Evolutionary conservation across 37 sponge, comb jelly and placozoan genomes (phyloP), one percentile per base, ranked within the genome.

Genomic region (Dysidea cf. avara): DNA sequence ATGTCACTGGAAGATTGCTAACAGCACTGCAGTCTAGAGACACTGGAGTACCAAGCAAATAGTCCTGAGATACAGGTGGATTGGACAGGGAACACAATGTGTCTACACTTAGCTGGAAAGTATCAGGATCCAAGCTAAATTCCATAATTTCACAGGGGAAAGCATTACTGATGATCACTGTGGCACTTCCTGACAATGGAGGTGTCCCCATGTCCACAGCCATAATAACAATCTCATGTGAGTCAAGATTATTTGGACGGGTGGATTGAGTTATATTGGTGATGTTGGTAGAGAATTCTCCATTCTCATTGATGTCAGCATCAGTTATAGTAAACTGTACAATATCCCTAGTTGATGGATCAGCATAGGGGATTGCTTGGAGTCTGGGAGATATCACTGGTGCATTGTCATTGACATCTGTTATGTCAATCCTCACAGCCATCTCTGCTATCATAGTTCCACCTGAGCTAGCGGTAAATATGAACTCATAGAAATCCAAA

Each of bases 191-290:
- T 0, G 75, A 79, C 31, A 81, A 58, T 6, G 70, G 31, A 3
- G 85, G 79, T 14, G 29, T 64, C 20, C 83, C 83, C 25, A 54
- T 36, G 75, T 82, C 83, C 26, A 69, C 56, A 24, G 75, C 75
- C 7, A 48, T 75, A 2, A 82, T 3, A 7, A 55, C 75, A 5
- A 82, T 56, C 22, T 39, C 52, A 47, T 68, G 46, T 43, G 46
- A 12, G 46, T 43, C 46, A 5, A 43, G 5, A 43, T 9, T 9
- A 43, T 43, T 43, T 43, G 46, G 46, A 12, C 46, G 46, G 46
- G 5, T 43, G 9, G 46, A 12, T 12, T 9, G 46, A 43, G 9
- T 9, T 43, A 43, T 9, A 43, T 9, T 43, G 46, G 46, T 43
- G 9, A 43, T 43, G 46, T 43, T 9, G 9, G 9, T 9, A 43